Conservation (phyloP, 2,797 vertebrate genomes). For the Xiphorhynchus erythropygius region DNA sequence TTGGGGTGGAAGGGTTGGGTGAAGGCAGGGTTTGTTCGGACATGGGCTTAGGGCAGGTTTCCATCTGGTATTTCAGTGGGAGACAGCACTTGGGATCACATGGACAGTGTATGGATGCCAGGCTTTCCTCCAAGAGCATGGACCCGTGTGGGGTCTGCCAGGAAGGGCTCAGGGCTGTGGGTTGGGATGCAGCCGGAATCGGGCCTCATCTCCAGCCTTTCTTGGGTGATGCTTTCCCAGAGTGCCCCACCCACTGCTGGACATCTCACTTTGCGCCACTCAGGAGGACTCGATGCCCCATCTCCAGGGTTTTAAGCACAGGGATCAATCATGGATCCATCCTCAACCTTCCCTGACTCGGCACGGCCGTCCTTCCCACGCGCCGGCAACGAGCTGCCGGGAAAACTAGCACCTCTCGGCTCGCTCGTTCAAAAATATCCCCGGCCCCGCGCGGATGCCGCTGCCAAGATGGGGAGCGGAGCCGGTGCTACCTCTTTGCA, state of each 20-base stretch:
- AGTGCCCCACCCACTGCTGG: rapidly evolving
- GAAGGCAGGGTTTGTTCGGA: not conserved
- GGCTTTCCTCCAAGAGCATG: rapidly evolving
- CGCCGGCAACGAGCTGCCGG: not conserved
- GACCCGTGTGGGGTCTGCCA: rapidly evolving
- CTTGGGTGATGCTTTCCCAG: not conserved
- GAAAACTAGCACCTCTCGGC: not conserved
- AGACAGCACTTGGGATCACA: not conserved
- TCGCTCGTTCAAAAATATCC: conserved; percentile 20
- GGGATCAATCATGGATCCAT: not conserved
- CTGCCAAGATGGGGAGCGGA: conserved; percentile 12
- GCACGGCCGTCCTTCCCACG: not conserved
- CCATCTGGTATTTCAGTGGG: rapidly evolving
- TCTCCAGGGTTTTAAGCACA: not conserved
- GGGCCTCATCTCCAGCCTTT: not conserved
- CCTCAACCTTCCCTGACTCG: not conserved
- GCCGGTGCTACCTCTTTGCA: not conserved
- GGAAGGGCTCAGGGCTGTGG: not conserved
- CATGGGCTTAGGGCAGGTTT: not conserved
- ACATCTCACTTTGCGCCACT: rapidly evolving
- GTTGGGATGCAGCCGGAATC: not conserved
- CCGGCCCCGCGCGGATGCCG: not conserved
- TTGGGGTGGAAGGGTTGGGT: not conserved
- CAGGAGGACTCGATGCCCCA: rapidly evolving
- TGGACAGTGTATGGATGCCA: rapidly evolving